Base-by-base conservation (phyloP, 2,797 vertebrate species). In the Oryzias dopingdopingensis region DNA sequence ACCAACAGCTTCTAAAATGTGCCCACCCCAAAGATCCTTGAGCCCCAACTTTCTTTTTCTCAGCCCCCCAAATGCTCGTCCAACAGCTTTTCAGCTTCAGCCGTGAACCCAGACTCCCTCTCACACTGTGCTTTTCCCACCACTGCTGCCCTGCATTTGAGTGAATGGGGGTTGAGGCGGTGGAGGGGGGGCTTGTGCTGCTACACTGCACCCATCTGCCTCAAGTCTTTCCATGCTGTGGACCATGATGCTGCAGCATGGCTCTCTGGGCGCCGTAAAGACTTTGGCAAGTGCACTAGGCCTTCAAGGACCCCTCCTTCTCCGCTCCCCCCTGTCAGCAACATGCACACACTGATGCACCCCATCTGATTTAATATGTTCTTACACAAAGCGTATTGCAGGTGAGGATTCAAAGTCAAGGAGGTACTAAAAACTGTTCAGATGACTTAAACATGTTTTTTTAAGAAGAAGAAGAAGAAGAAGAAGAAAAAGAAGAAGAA, bases 121-220 rank as follows among this genome's bases (percentile, higher is more conserved):
- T 89, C 87, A 87, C 80, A 84, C 87, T 83, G 85, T 79, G 86
- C 82, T 80, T 83, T 90, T 91, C 90, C 89, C 88, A 91, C 86
- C 89, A 88, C 86, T 87, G 80, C 84, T 87, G 83, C 84, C 86
- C 86, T 84, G 65, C 81, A 82, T 88, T 86, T 74, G 84, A 79
- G 80, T 58, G 74, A 78, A 80, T 83, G 83, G 84, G 86, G 87
- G 86, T 81, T 86, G 85, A 87, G 80, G 80, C 56, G 74, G 77
- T 79, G 84, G 83, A 37, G 80, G 80, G 86, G 87, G 86, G 85
- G 88, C 87, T 85, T 90, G 87, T 89, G 88, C 87, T 89, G 89
- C 90, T 90, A 92, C 89, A 91, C 91, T 91, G 90, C 89, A 91
- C 91, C 91, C 91, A 92, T 92, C 92, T 92, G 90, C 86, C 90